Conservation (phyloP, 2,113 vertebrate genomes). For the Thinocorus orbignyianus region DNA sequence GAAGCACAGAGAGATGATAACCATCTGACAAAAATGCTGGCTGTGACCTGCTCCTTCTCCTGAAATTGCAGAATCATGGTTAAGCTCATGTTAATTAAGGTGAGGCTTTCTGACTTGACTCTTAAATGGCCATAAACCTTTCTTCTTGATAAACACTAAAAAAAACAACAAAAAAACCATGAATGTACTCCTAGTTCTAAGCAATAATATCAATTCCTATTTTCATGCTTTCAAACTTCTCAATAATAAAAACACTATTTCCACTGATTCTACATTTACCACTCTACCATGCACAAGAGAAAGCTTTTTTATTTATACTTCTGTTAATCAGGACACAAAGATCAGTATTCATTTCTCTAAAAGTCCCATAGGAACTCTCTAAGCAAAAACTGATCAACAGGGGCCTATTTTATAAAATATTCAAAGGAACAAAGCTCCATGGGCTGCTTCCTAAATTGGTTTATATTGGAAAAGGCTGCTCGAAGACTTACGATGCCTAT, state of each 20-base stretch:
- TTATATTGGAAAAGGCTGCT: neutral
- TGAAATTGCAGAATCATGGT: neutral
- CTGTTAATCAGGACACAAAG: neutral
- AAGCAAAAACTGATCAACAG: constrained; percentile 16
- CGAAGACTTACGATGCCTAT: neutral
- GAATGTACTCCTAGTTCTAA: neutral
- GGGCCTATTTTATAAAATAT: neutral
- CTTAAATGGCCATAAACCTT: neutral
- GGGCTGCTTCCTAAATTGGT: neutral
- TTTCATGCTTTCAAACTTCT: constrained; percentile 12
- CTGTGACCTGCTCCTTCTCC: neutral
- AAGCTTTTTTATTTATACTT: constrained; percentile 18
- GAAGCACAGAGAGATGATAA: neutral
- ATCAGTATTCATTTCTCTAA: neutral
- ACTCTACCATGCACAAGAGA: neutral
- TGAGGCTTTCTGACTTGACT: neutral
- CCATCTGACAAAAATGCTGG: neutral
- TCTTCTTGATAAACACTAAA: neutral
- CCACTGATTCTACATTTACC: neutral
- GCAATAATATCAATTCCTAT: neutral
- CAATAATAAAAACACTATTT: neutral
- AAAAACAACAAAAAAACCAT: neutral
- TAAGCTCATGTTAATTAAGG: neutral
- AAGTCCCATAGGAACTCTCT: neutral
- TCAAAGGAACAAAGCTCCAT: neutral